Conservation (phyloP, 2,797 vertebrate species). For the Tokudaia tokunoshimensis region DNA sequence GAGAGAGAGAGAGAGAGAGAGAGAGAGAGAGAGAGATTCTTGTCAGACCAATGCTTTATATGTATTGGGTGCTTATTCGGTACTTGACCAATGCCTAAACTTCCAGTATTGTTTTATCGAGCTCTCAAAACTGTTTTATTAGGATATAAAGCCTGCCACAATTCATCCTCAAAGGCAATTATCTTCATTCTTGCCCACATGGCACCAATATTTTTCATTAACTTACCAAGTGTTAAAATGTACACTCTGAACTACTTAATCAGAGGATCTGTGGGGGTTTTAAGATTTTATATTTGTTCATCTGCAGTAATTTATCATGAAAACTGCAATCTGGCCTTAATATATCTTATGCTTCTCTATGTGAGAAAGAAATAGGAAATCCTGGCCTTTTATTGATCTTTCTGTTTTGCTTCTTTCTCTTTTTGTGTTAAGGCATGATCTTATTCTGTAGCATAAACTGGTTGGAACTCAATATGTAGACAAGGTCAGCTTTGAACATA, state of each 20-base stretch:
- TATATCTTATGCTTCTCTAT: not conserved
- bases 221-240: constrained; percentile 45
- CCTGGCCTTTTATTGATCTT: not conserved
- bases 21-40: not conserved
- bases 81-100: not conserved
- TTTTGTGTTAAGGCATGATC: not conserved
- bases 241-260: constrained; percentile 48
- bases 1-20: no score
- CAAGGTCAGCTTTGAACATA: not conserved
- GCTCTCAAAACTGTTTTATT: not conserved
- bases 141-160: not conserved
- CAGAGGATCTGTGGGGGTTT: not conserved
- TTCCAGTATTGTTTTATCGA: not conserved
- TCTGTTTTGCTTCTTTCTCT: not conserved
- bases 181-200: constrained; percentile 55
- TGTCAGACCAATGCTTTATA: not conserved
- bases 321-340: constrained; percentile 28
- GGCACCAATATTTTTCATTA: constrained; percentile 29
- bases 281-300: constrained; percentile 43
- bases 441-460: not conserved
- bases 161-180: constrained; percentile 2
- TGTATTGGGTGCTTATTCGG: not conserved
- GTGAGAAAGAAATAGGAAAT: not conserved
- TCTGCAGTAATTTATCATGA: constrained; percentile 4
- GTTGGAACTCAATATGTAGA: not conserved